phyloP scores from a whole-genome alignment of 2,113 vertebrate species.

The Odontophorus gujanensis region DNA sequence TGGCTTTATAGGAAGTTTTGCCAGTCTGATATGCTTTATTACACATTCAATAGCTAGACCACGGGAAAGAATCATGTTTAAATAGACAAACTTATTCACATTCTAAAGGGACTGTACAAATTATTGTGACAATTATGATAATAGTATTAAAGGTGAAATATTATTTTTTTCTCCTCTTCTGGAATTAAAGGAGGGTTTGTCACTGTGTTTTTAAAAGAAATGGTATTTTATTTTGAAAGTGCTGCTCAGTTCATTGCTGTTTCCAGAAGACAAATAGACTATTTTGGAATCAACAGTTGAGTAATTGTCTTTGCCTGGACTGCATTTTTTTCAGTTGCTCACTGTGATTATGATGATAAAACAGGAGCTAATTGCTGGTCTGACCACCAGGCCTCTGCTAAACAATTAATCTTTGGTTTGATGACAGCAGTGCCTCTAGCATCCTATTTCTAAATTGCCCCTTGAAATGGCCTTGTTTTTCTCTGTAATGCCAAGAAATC shows the following conservation, averaged over 20 bases:
- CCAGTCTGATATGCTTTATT: accelerated
- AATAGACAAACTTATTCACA: neutral
- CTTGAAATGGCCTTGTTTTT: neutral
- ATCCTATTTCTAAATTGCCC: neutral
- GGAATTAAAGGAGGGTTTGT: neutral
- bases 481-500: neutral
- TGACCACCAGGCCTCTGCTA: neutral
- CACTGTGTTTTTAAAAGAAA: neutral
- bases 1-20: neutral
- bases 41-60: neutral
- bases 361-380: neutral
- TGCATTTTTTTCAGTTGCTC: neutral
- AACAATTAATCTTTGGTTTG: neutral
- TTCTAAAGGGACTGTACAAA: neutral
- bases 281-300: neutral
- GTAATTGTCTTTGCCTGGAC: neutral
- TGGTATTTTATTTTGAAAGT: neutral
- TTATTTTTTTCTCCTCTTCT: neutral
- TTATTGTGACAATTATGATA: neutral
- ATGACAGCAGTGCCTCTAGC: neutral
- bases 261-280: neutral
- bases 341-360: neutral
- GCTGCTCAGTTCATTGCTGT: neutral
- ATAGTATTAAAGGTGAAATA: neutral
- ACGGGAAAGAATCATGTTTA: neutral